Evolutionary conservation across 2,797 vertebrate genomes (phyloP), one percentile per base, ranked within the genome.

Genomic region (Limosa lapponica): DNA sequence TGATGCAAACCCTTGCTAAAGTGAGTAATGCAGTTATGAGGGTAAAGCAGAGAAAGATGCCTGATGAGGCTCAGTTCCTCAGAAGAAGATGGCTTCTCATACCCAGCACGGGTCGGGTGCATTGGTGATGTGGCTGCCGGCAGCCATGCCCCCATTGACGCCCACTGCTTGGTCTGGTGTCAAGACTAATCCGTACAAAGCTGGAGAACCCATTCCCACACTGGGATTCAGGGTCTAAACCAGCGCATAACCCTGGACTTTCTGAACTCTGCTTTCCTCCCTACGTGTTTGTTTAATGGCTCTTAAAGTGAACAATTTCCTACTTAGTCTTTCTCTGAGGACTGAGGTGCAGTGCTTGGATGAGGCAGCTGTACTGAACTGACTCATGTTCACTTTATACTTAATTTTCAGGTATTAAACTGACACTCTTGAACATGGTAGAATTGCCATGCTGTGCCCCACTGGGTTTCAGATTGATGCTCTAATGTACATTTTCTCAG

Each of bases 401-500:
- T 58, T 80, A 62, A 82, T 91, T 94, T 96, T 82, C 71, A 87
- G 58, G 59, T 82, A 54, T 82, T 87, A 89, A 93, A 72, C 43
- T 79, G 36, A 46, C 2, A 2, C 15, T 79, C 25, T 61, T 78
- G 80, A 80, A 85, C 52, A 48, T 41, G 43, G 51, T 73, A 66
- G 43, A 90, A 66, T 32, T 82, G 36, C 34, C 81, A 4, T 70
- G 23, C 39, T 64, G 43, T 87, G 44, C 25, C 48, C 66, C 67
- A 7, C 20, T 66, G 52, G 16, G 11, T 89, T 95, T 92, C 39
- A 82, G 37, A 62, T 4, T 52, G 59, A 55, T 71, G 43, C 14
- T 64, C 30, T 67, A 77, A 57, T 0, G 3, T 9, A 48, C 15
- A 4, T 87, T 86, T 83, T 59, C 70, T 80, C 44, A 85, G 15